Conservation (phyloP, 2,888 invertebrate species). For the Acleris emargana region DNA sequence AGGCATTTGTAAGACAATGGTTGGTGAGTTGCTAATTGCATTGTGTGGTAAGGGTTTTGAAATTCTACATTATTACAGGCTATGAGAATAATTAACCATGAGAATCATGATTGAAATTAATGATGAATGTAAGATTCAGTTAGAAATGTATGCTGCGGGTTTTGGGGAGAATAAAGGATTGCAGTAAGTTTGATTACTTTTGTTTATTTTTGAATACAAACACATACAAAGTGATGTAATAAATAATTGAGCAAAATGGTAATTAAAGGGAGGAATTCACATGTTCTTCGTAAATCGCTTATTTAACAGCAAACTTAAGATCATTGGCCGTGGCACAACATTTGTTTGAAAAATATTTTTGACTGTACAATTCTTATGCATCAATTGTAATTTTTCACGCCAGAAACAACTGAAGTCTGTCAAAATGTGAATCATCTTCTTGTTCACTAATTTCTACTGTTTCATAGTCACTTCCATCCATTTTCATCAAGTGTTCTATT, state of each 20-base stretch:
- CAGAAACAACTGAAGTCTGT: constrained; percentile 43
- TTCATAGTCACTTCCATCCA: constrained; percentile 32
- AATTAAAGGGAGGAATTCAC: too few species aligned
- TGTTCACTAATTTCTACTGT: constrained; percentile 36
- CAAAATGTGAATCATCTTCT: constrained; percentile 39
- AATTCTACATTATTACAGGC: background rate
- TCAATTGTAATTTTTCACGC: constrained; percentile 12
- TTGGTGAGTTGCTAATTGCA: constrained; percentile 32
- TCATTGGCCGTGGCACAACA: too few species aligned
- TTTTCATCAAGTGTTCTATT: constrained; percentile 42
- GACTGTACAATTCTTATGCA: background rate
- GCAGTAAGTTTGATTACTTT: too few species aligned
- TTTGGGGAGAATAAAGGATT: too few species aligned
- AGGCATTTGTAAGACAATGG: constrained; percentile 6
- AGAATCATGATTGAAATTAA: background rate
- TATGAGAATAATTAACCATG: background rate
- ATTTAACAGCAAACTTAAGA: too few species aligned
- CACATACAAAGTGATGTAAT: too few species aligned
- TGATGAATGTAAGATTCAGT: background rate
- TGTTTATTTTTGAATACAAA: too few species aligned
- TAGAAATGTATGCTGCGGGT: background rate
- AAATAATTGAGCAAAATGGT: too few species aligned
- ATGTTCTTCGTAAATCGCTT: too few species aligned
- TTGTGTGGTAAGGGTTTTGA: background rate
- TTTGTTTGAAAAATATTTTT: too few species aligned